Base-by-base conservation (phyloP, 2,888 invertebrate genomes). In the Mimumesa dahlbomi region DNA sequence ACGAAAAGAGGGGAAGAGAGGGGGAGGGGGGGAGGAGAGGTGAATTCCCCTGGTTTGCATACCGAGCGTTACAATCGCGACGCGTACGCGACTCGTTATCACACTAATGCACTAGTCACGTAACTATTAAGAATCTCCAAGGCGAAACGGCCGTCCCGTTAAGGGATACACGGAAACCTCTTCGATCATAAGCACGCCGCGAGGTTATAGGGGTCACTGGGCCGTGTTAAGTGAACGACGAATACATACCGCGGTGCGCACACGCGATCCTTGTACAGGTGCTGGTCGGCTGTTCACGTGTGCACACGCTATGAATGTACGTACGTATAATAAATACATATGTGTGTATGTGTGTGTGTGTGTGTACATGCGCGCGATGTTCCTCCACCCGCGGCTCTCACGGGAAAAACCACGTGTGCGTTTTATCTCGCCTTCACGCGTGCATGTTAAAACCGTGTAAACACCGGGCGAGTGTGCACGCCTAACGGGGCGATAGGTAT, bases 201-300 rank as follows among this genome's bases (percentile, higher is more conserved):
- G n/a, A 73, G 80, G 83, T 84, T 87, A 87, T 87, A 81, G 83
- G 85, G 88, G 88, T 88, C 85, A 88, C 87, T 88, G 87, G 87
- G 87, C 82, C 87, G 84, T 64, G 82, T 77, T 78, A 72, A 82
- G 81, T 53, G 64, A 67, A 56, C 73, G 56, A 52, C 77, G 64
- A 77, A 69, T 63, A 57, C 77, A 66, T 69, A 65, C 69, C 69
- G 58, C 13, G 22, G 34, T 18, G 11, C 14, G n/a, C 16, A 7
- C 3, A 38, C 42, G 40, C 29, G 14, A 2, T 6, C 9, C 29
- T 29, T 29, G 6, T 29, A 6, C 29, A 9, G n/a, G n/a, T n/a
- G n/a, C 22, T 25, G 50, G 19, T 14, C n/a, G n/a, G n/a, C n/a
- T n/a, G n/a, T n/a, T n/a, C n/a, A n/a, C 11, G 53, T 42, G 42